Conservation (phyloP, 1,140 invertebrate genomes). For the Macrostomum lignano region DNA sequence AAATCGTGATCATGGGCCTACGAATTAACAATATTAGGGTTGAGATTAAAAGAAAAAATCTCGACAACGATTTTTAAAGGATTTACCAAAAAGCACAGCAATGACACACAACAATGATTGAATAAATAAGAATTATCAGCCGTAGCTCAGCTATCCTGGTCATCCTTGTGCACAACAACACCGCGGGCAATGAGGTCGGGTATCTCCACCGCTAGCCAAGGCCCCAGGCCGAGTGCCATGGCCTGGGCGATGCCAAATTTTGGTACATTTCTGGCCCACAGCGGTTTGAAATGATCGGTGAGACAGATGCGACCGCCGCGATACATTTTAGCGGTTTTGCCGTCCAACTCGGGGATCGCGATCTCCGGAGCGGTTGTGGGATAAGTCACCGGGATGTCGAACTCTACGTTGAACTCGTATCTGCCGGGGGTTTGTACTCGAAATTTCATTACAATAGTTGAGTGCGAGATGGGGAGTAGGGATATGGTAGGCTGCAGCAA, state of each 20-base stretch:
- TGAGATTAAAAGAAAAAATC: too few species aligned
- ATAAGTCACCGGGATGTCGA: constrained; percentile 97
- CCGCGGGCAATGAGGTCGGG: constrained; percentile 28
- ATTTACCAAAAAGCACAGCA: too few species aligned
- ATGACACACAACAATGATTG: too few species aligned
- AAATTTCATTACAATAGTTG: too few species aligned
- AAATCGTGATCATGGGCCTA: too few species aligned
- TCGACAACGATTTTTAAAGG: too few species aligned
- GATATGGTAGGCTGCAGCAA: too few species aligned
- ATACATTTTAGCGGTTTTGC: constrained; percentile 99
- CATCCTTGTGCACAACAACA: constrained; percentile 1
- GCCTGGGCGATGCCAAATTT: constrained; percentile 96
- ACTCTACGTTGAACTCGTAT: constrained; percentile 74
- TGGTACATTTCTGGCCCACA: constrained; percentile 93
- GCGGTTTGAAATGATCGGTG: constrained; percentile 90
- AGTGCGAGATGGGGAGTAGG: too few species aligned
- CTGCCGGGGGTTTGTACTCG: too few species aligned
- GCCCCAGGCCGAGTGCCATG: constrained; percentile 71
- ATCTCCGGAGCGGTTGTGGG: constrained; percentile 90
- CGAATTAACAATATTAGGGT: too few species aligned
- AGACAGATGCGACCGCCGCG: constrained; percentile 83
- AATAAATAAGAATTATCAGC: too few species aligned
- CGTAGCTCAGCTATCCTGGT: too few species aligned
- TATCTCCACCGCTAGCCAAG: constrained; percentile 85
- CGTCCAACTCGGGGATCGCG: constrained; percentile 76